phyloP scores from a whole-genome alignment of 2,888 invertebrate species.

The Tridacna gigas region DNA sequence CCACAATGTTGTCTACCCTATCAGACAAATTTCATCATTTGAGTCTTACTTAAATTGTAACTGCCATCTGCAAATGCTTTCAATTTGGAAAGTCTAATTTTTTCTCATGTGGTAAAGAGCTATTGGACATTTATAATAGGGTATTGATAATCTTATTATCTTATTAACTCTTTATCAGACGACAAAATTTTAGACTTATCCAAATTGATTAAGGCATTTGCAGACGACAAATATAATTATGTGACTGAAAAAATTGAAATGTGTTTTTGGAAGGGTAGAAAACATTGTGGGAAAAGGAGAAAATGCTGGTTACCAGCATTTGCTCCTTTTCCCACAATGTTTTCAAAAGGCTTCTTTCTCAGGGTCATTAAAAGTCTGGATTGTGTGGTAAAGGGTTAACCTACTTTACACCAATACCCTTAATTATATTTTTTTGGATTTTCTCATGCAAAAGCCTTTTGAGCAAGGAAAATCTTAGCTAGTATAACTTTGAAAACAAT shows the following conservation, averaged over 20 bases:
- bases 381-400: too few species aligned
- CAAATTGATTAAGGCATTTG: background rate
- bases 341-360: too few species aligned
- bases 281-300: conserved; percentile 7
- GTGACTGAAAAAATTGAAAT: too few species aligned
- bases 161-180: background rate
- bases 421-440: too few species aligned
- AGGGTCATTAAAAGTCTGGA: too few species aligned
- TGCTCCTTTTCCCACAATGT: conserved; percentile 8
- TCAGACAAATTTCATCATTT: background rate
- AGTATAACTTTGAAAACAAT: too few species aligned
- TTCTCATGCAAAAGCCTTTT: too few species aligned
- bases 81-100: background rate
- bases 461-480: too few species aligned
- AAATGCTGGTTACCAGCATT: conserved; percentile 7
- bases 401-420: too few species aligned
- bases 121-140: too few species aligned
- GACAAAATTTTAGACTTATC: background rate
- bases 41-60: background rate
- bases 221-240: background rate
- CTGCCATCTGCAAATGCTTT: background rate
- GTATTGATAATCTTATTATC: background rate
- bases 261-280: too few species aligned
- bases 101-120: too few species aligned
- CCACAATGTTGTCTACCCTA: conserved; percentile 1